Conservation (phyloP, 2,888 invertebrate genomes). For the Halictus ligatus region DNA sequence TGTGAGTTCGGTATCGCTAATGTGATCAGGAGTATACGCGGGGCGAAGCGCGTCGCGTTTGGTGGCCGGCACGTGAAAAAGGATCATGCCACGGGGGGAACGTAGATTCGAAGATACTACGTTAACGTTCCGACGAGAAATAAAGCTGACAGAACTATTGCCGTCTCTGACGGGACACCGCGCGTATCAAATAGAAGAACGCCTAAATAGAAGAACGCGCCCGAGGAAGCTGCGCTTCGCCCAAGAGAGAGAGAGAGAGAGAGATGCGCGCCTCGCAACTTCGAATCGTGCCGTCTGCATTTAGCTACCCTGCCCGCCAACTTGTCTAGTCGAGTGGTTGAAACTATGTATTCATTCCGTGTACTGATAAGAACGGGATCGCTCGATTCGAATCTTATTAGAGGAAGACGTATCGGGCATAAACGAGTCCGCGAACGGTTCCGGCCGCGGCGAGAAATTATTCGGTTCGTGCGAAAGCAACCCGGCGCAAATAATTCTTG, state of each 20-base stretch:
- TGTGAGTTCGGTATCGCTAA: constrained; percentile 18
- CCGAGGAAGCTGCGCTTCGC: background rate
- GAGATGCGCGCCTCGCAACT: background rate
- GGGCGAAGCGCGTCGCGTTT: constrained; percentile 1
- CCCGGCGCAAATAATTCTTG: background rate
- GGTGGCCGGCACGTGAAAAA: background rate
- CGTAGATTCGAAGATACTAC: background rate
- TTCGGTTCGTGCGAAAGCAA: background rate
- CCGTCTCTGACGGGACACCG: background rate
- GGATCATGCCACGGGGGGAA: background rate
- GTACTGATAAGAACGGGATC: background rate
- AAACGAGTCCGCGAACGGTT: background rate
- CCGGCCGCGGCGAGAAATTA: background rate
- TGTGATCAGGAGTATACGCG: background rate
- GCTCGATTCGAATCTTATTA: constrained; percentile 1
- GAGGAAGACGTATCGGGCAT: background rate
- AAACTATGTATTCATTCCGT: background rate
- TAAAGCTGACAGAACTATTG: constrained; percentile 9
- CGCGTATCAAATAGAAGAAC: background rate
- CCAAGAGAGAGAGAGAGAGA: background rate
- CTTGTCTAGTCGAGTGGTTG: background rate
- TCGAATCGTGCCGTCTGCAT: too few relatives aligned
- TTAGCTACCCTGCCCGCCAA: background rate
- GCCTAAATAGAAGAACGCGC: background rate
- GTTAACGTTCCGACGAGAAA: background rate